Conservation (phyloP, 2,888 invertebrate species). For the Beris morrisii region DNA sequence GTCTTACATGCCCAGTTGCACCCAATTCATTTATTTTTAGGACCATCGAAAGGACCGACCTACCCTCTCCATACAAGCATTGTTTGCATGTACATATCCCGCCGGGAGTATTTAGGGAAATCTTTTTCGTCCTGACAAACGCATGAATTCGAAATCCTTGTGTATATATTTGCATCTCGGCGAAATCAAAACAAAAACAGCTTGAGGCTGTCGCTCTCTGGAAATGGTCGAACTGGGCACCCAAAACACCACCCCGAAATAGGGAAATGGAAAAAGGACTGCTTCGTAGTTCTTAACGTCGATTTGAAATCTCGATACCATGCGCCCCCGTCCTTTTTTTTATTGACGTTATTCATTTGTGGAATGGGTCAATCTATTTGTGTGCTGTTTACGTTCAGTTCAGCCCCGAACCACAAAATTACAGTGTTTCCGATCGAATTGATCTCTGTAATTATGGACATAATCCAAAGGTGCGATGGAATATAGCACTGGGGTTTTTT, state of each 20-base stretch:
- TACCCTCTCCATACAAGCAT: constrained; percentile 1
- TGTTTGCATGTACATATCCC: constrained; percentile 29
- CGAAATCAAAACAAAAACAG: constrained; percentile 39
- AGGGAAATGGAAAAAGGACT: too few species aligned
- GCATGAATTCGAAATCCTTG: constrained; percentile 16
- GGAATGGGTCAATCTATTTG: too few species aligned
- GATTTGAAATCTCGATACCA: too few species aligned
- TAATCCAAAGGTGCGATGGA: too few species aligned
- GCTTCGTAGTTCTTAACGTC: too few species aligned
- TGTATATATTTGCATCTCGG: constrained; percentile 34
- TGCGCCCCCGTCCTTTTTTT: too few species aligned
- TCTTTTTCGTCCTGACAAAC: constrained; percentile 31
- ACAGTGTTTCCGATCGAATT: too few species aligned
- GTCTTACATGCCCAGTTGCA: constrained; percentile 32
- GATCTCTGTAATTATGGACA: too few species aligned
- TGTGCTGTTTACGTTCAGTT: too few species aligned
- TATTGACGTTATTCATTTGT: too few species aligned
- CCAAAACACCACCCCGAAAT: constrained; percentile 3
- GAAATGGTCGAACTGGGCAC: constrained; percentile 17
- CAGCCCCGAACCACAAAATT: too few species aligned
- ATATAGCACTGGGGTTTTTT: not conserved
- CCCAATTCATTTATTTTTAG: constrained; percentile 17
- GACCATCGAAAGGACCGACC: constrained; percentile 13
- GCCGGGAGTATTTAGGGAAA: constrained; percentile 31
- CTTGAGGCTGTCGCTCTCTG: constrained; percentile 35